Base-by-base conservation (phyloP, 53 echinoderm and acorn worm genomes). In the Glandiceps talaboti region DNA sequence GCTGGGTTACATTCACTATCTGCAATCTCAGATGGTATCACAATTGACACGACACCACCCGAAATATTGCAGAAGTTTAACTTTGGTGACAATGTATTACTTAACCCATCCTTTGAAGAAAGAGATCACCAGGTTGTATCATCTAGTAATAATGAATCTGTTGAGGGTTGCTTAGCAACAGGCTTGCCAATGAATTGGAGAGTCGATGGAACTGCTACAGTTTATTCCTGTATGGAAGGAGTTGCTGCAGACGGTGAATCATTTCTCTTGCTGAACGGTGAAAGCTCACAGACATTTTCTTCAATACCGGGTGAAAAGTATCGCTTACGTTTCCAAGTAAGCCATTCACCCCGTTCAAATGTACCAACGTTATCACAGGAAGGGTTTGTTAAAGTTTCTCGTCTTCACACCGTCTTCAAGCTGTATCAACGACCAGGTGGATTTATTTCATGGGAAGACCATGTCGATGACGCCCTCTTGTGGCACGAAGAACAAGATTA, bases 61-160 rank as follows among this genome's bases (percentile, higher is more conserved):
- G 74, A 80, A 14, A 77, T 83, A 28, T 27, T 33, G 12, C 27
- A 77, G 6, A 28, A 28, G 6, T 10, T 79, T 30, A 26, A 27
- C 1, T 32, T 29, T 25, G 88, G 88, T 26, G 33, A 76, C 0
- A 88, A 88, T 73, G 28, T 84, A 26, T 64, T 87, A 29, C 20
- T 14, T 14, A 83, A 87, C 75, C 87, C 87, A 26, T 87, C 87
- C 1, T 87, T 88, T 88, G 88, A 87, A 29, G 72, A 64, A 0
- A 26, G 29, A 27, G 14, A 33, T 20, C 76, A 75, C 75, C 27
- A 31, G 0, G 20, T 12, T 45, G 20, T 20, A 12, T 45, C 64
- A 12, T 6, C 6, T 6, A 45, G 6, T 20, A 45, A 12, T 6
- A 12, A 12, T 20, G 64, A 82, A 82, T 82, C 30, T 25, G n/a